Evolutionary conservation across 2,888 invertebrate genomes (phyloP), one percentile per base, ranked within the genome.

Genomic region (Diloba caeruleocephala): DNA sequence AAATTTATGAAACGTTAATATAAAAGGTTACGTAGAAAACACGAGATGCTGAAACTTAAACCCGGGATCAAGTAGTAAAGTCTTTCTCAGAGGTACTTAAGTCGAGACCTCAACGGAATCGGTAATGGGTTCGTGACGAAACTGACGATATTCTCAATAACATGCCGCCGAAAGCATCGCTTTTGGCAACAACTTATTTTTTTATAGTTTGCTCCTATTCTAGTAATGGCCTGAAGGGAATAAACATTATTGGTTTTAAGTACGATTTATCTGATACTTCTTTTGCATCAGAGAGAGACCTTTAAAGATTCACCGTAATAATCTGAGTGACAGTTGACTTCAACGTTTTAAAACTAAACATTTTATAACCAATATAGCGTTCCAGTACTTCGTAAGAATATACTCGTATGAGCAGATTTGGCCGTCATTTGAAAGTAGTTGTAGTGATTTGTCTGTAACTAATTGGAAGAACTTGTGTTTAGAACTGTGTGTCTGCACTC

Each of bases 91-190:
- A 77, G 87, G 84, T 86, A 83, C 88, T 88, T 88, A 87, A 83
- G 77, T 72, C 76, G 78, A 78, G 72, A 87, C 86, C 82, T 78
- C 78, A 56, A 54, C 78, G 57, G 89, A 89, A 89, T 89, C 81
- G 75, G 77, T 83, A 88, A 89, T 89, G 71, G 78, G 80, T 66
- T 79, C 88, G 89, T 89, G 89, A 88, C 82, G 71, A 76, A 84
- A 88, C 82, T 88, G 68, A 59, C 70, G 79, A 88, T 87, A 80
- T 71, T 71, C 67, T 62, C 68, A 69, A 78, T 78, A 79, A 46
- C 56, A 66, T 39, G 39, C 55, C 38, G 28, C 26, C 48, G 19
- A 67, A 50, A 70, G 70, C 45, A 53, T 55, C 44, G 54, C 34
- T 70, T 70, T 54, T 37, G 39, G 60, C 39, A 70, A 57, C 52